Base-by-base conservation (phyloP, 2,888 invertebrate genomes). In the Sphaerophoria rueppellii region DNA sequence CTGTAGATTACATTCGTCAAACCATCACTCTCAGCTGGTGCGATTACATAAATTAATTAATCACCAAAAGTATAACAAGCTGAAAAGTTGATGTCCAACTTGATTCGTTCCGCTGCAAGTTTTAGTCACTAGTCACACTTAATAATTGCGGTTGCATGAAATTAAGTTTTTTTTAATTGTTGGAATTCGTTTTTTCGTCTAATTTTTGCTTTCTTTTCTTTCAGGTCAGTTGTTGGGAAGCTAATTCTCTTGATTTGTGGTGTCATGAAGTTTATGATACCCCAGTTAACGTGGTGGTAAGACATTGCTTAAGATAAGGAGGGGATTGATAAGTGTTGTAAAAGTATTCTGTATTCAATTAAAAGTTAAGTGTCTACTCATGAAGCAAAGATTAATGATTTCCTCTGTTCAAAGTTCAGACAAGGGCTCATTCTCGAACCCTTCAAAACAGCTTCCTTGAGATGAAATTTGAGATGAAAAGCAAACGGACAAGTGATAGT, bases 1-100 rank as follows among this genome's bases (percentile, higher is more conserved):
- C n/a, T n/a, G n/a, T n/a, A n/a, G n/a, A n/a, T 48, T 14, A 16
- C 14, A 50, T 67, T 77, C 69, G 77, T 77, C 82, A 82, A 81
- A 55, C 65, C 82, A 80, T 75, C 69, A 61, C 57, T 75, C 50
- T 75, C 69, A 63, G 69, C 35, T 63, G 67, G 52, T 24, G 24
- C 58, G 69, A 52, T 82, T 78, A 70, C 78, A 69, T 73, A 82
- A 82, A 82, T 82, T 82, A 82, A 82, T 73, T 78, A 72, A 72
- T 52, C 52, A 43, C 35, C 4, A 57, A 35, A 57, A 57, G 16
- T 24, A 24, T 43, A 43, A 43, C 12, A 11, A 43, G 12, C 12
- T 48, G 50, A 43, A 60, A 73, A 75, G 32, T 35, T 63, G 61
- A 16, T 69, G 70, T 80, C 74, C 80, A 46, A 70, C 24, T 75